Base-by-base conservation (phyloP, 2,888 invertebrate species). In the Stratiomys singularior region DNA sequence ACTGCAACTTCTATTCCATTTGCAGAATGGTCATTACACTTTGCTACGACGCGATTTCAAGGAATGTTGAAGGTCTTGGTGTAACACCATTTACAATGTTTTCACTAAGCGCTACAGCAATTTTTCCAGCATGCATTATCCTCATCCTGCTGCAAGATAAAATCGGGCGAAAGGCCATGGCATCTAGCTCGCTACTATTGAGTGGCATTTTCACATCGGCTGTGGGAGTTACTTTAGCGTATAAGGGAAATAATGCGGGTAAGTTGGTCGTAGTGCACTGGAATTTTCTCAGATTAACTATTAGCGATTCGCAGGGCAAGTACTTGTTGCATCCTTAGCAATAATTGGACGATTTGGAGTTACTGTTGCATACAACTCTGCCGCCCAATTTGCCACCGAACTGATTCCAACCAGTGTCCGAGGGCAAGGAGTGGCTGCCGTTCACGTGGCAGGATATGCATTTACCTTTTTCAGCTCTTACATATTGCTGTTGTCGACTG, bases 401-500 rank as follows among this genome's bases (percentile, higher is more conserved):
- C 82, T 90, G 23, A 88, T 90, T 58, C 90, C 90, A n/a, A 89
- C 90, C 1, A 88, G 88, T 63, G 88, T 90, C 0, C 83, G 90
- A 78, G 90, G 89, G 1, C 89, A 89, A 82, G 90, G 89, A n/a
- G 88, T 90, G 7, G 88, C 89, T 0, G 86, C 88, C 9, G 86
- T 89, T 1, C 89, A 90, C 81, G 88, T 90, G 4, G 87, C 87
- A n/a, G 90, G 89, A 3, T 89, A 88, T 81, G 89, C 89, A 0
- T 90, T 90, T 18, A 90, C 90, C 76, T 90, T 91, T 83, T 88
- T 90, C 82, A 90, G 90, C 80, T 88, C 90, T 0, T 89, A 89
- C 80, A 89, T 90, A 47, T 82, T 90, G 15, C 88, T 88, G 77
- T 84, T 89, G 52, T 87, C 88, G 25, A 81, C 81, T 30, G 79